Percentiles rank a stretch among this genome's conserved stretches.
phyloP scores from a whole-genome alignment of 2,113 vertebrate species.

The Myodes glareolus region DNA sequence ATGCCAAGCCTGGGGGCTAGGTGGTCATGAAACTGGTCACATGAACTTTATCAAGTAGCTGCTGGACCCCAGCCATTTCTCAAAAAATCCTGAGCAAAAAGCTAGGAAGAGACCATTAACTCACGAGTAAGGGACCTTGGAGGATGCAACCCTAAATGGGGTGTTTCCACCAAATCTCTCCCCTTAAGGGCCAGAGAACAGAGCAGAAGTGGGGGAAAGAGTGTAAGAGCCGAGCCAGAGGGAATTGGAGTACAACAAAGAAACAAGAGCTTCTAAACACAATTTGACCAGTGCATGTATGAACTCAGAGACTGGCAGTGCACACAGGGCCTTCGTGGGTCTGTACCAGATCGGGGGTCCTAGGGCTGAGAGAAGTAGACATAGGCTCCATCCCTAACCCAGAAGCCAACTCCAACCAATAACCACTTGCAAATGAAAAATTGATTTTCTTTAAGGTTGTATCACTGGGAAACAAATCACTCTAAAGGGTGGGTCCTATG shows the following conservation, averaged over 20 bases:
- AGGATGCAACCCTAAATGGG: not conserved
- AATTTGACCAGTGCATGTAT: not conserved
- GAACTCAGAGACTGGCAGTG: not conserved
- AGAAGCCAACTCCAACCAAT: not conserved
- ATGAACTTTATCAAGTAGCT: not conserved
- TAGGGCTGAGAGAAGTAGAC: not conserved
- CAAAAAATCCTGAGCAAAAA: not conserved
- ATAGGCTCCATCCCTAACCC: not conserved
- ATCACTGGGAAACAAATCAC: not conserved
- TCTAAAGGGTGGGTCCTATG: not conserved
- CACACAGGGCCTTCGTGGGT: not conserved
- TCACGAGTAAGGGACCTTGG: not conserved
- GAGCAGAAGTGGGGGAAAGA: not conserved
- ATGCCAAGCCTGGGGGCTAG: not conserved
- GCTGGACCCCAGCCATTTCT: not conserved
- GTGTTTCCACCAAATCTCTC: not conserved
- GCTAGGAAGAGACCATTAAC: not conserved
- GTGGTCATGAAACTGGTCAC: not conserved
- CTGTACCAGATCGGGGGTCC: not conserved
- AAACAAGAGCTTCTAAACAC: not conserved
- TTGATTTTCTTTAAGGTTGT: not conserved
- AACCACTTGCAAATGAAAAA: not conserved
- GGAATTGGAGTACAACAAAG: not conserved
- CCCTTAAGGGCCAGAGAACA: not conserved
- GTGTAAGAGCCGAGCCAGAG: not conserved